phyloP scores from a whole-genome alignment of 2,888 invertebrate genomes.

The Sarcophaga rosellei region DNA sequence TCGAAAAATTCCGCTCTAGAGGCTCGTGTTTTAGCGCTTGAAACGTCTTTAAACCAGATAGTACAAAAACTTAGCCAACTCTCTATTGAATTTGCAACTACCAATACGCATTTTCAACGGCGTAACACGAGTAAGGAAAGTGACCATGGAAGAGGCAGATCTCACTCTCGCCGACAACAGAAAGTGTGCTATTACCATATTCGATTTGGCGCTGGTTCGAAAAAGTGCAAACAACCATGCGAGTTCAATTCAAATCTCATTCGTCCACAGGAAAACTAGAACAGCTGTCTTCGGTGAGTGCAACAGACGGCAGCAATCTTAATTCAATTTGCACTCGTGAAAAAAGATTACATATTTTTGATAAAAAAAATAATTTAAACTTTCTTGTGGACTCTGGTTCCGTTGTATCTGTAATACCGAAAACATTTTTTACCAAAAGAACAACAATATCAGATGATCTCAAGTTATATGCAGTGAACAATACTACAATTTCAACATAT shows the following conservation, averaged over 20 bases:
- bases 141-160: slow-evolving; percentile 26
- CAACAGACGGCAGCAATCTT: slow-evolving; percentile 42
- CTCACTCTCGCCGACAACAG: slow-evolving; percentile 33
- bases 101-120: slow-evolving; percentile 13
- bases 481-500: slow-evolving; percentile 41
- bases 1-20: not conserved
- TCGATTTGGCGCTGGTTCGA: slow-evolving; percentile 40
- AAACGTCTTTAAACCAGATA: no score
- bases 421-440: slow-evolving; percentile 11
- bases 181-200: slow-evolving; percentile 53
- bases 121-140: slow-evolving; percentile 25
- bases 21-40: no score
- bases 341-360: slow-evolving; percentile 37
- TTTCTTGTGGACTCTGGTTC: slow-evolving; percentile 41
- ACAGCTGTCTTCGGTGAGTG: slow-evolving; percentile 39
- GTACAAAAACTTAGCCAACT: slow-evolving; percentile 30
- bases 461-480: slow-evolving; percentile 47
- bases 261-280: slow-evolving; percentile 41
- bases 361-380: slow-evolving; percentile 21
- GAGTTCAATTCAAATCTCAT: slow-evolving; percentile 26
- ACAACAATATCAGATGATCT: slow-evolving; percentile 13
- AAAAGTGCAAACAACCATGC: slow-evolving; percentile 48
- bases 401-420: no score
- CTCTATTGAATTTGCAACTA: slow-evolving; percentile 30
- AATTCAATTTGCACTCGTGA: slow-evolving; percentile 37